Percentiles rank a stretch among this genome's conserved stretches.
Evolutionary conservation across 1,140 invertebrate species (phyloP).

Genomic region (Bombus consobrinus): DNA sequence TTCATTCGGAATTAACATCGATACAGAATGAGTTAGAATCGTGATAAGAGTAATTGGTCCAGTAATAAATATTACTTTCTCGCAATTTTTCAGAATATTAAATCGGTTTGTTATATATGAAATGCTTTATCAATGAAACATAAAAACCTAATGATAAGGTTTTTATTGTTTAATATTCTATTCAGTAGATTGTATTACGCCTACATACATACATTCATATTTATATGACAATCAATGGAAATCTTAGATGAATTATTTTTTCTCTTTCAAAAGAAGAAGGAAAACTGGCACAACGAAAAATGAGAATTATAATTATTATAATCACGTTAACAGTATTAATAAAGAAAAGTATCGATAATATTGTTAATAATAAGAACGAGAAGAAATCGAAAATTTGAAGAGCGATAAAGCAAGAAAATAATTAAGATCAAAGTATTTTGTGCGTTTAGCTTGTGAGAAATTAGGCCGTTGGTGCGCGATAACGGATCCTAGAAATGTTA

Average conservation of each 20-base stretch:
- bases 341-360: background rate
- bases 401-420: background rate
- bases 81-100: background rate
- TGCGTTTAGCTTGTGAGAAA: background rate
- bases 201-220: background rate
- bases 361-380: background rate
- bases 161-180: background rate
- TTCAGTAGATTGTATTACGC: background rate
- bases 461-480: background rate
- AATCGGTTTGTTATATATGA: background rate
- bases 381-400: no score
- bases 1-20: background rate
- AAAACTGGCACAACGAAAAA: background rate
- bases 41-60: background rate
- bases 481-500: background rate
- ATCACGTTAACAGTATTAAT: background rate
- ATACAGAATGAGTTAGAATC: background rate
- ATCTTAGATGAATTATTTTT: background rate
- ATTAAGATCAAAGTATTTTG: background rate
- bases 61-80: background rate
- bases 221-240: conserved; percentile 42
- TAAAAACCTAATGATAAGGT: background rate
- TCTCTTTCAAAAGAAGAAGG: background rate
- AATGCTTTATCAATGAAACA: background rate
- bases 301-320: background rate